These are phyloP conservation scores for Vipera latastei DNA, from an alignment of 2,797 vertebrate genomes.

Conservation along the genomic window DNA sequence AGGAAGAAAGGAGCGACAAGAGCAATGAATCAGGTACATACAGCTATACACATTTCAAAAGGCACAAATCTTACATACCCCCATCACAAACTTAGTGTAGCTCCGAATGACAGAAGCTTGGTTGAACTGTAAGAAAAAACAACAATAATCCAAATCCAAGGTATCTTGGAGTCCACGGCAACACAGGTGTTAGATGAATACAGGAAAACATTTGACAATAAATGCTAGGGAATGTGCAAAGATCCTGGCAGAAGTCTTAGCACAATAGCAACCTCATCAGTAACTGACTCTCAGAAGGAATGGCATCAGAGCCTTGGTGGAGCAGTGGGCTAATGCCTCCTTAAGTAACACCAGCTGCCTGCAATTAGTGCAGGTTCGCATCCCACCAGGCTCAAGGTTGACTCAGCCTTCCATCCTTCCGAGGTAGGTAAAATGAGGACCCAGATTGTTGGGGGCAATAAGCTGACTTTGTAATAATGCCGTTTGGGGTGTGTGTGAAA, in stretches of 20 bases:
- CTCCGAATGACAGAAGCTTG: conserved; percentile 84
- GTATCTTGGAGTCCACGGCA: not conserved
- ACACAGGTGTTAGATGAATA: not conserved
- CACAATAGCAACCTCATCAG: not conserved
- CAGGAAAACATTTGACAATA: not conserved
- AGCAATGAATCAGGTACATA: not conserved
- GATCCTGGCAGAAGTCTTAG: not conserved
- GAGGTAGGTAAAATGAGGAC: no score
- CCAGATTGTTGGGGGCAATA: no score
- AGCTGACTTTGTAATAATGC: no score
- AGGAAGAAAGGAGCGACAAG: not conserved
- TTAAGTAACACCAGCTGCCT: no score
- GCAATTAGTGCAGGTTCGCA: no score
- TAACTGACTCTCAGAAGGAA: not conserved
- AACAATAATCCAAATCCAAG: not conserved
- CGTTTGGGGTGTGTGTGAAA: no score
- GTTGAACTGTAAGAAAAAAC: conserved; percentile 77
- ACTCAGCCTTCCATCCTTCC: no score
- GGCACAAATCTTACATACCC: conserved; percentile 69
- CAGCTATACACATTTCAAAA: not conserved
- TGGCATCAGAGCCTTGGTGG: no score
- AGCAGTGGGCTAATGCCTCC: no score
- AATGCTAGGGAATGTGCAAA: not conserved
- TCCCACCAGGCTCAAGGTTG: no score
- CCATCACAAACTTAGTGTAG: conserved; percentile 89